These are phyloP conservation scores for Lasioglossum albipes DNA, from an alignment of 1,140 invertebrate species.

Conservation along the genomic window DNA sequence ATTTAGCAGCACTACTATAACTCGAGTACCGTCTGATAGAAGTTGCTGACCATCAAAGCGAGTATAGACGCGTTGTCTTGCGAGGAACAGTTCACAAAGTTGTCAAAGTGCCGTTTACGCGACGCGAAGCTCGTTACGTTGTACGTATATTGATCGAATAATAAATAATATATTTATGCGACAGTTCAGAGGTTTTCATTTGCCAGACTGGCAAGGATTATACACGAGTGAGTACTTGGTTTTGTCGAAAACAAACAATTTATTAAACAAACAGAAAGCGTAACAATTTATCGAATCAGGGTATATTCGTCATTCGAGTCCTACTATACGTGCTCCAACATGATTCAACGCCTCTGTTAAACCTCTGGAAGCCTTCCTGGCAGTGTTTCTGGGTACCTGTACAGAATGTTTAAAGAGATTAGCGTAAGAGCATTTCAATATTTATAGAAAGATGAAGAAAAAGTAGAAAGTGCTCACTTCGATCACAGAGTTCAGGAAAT, in stretches of 20 bases:
- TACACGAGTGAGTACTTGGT: not conserved
- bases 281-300: not conserved
- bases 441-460: conserved; percentile 70
- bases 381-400: conserved; percentile 79
- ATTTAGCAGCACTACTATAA: conserved; percentile 14
- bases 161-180: conserved; percentile 64
- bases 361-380: conserved; percentile 78
- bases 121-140: not conserved
- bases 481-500: conserved; percentile 80
- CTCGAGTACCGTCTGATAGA: not conserved
- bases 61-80: not conserved
- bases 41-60: not conserved
- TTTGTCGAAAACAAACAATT: not conserved
- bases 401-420: conserved; percentile 41
- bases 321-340: conserved; percentile 80
- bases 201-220: too few relatives aligned
- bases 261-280: not conserved
- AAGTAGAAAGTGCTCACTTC: conserved; percentile 75
- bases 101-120: not conserved
- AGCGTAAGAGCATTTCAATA: not conserved
- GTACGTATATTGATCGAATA: conserved; percentile 37
- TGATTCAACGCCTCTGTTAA: conserved; percentile 80
- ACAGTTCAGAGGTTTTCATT: not conserved
- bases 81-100: not conserved
- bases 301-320: conserved; percentile 72